Percentiles rank a stretch among this genome's conserved stretches.
These are phyloP conservation scores for Chironex yamaguchii DNA, from an alignment of 30 jellyfish, hydroid and myxozoan genomes.

Conservation along the genomic window DNA sequence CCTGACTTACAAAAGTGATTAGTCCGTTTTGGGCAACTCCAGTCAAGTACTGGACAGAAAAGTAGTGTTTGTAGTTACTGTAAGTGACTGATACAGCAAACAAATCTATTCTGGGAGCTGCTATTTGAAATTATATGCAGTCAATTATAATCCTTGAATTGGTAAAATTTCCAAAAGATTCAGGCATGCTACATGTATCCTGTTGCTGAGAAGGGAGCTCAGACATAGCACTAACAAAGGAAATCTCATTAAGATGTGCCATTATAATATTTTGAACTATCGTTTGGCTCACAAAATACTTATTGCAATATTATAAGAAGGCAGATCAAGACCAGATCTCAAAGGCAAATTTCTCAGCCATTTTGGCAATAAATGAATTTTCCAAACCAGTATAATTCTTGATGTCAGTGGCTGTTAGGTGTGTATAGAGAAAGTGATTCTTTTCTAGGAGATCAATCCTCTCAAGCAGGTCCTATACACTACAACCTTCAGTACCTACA, in stretches of 20 bases:
- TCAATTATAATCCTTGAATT: slow-evolving; percentile 38
- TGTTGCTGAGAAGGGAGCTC: slow-evolving; percentile 1
- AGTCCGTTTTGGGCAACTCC: slow-evolving; percentile 57
- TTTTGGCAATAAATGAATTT: no score
- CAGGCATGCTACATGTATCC: slow-evolving; percentile 7
- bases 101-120: slow-evolving; percentile 37
- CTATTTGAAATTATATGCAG: slow-evolving; percentile 56
- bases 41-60: slow-evolving; percentile 23
- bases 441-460: no score
- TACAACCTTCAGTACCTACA: no score
- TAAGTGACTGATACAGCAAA: slow-evolving; percentile 35
- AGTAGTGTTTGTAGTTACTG: slow-evolving; percentile 43
- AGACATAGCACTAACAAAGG: not conserved
- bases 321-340: slow-evolving; percentile 4
- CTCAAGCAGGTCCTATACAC: no score
- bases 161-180: slow-evolving; percentile 19
- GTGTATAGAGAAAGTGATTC: no score
- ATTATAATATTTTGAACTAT: slow-evolving; percentile 9
- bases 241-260: slow-evolving; percentile 31
- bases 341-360: no score
- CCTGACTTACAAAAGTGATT: slow-evolving; percentile 34
- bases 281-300: slow-evolving; percentile 17
- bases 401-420: no score
- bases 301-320: slow-evolving; percentile 16
- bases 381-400: no score